Evolutionary conservation across 1,140 invertebrate genomes (phyloP).

Genomic region (Drosophila cardini): DNA sequence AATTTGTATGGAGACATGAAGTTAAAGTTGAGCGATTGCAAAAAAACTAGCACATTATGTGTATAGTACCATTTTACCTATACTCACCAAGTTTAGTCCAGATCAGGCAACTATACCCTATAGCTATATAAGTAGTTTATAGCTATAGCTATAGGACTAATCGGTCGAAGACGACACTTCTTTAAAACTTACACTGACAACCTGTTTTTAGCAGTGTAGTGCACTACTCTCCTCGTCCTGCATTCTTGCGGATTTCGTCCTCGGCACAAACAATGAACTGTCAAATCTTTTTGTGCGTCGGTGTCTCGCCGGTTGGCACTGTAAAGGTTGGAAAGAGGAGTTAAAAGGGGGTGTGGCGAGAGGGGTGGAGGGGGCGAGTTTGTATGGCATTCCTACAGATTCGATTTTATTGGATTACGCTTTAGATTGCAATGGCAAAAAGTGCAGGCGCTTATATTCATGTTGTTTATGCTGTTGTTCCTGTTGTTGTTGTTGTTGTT

Average conservation of each 20-base stretch:
- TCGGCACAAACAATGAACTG: conserved; percentile 67
- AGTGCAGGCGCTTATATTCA: conserved; percentile 43
- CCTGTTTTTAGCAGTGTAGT: not conserved
- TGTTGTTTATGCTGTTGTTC: conserved; percentile 25
- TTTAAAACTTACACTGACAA: too few relatives aligned
- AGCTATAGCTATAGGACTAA: too few relatives aligned
- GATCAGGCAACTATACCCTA: too few relatives aligned
- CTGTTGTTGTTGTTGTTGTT: conserved; percentile 27
- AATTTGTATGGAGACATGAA: too few relatives aligned
- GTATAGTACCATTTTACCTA: too few relatives aligned
- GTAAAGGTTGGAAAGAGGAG: not conserved
- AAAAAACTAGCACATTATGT: too few relatives aligned
- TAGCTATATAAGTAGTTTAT: too few relatives aligned
- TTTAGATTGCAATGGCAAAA: conserved; percentile 78
- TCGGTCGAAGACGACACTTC: too few relatives aligned
- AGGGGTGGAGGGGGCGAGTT: not conserved
- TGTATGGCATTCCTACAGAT: conserved; percentile 63
- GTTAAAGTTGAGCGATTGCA: too few relatives aligned
- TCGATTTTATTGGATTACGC: conserved; percentile 82
- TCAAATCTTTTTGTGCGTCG: conserved; percentile 65
- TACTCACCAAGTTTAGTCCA: too few relatives aligned
- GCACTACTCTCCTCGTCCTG: not conserved
- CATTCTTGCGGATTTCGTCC: not conserved
- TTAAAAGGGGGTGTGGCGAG: not conserved
- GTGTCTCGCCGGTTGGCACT: conserved; percentile 8